phyloP scores from a whole-genome alignment of 2,888 invertebrate species.

The Phlogophora meticulosa region DNA sequence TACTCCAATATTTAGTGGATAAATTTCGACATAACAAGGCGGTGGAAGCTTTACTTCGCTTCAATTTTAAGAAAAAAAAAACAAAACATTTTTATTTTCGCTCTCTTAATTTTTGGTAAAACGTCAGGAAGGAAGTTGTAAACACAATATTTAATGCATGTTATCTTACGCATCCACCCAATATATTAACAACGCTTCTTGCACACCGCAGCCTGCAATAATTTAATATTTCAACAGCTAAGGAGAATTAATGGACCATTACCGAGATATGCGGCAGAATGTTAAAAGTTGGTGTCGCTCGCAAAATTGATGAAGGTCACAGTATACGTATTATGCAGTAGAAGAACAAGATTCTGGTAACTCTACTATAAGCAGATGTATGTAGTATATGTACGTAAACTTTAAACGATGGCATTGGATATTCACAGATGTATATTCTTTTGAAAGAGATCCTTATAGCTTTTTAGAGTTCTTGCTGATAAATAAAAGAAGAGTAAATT shows the following conservation, averaged over 20 bases:
- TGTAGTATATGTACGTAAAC: too few species aligned
- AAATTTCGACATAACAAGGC: too few species aligned
- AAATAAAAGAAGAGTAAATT: too few species aligned
- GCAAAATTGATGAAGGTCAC: constrained; percentile 36
- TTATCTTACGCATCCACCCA: constrained; percentile 20
- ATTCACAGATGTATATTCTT: too few species aligned
- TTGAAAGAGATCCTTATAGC: too few species aligned
- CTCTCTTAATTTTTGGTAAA: background rate
- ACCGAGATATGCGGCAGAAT: constrained; percentile 21
- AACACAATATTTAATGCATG: background rate
- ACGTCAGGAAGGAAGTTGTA: background rate
- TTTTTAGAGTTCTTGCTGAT: too few species aligned
- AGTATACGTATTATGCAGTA: background rate
- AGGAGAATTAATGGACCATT: constrained; percentile 51
- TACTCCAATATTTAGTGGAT: too few species aligned
- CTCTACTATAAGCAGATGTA: too few species aligned
- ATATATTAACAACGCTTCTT: constrained; percentile 14
- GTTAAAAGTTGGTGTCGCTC: constrained; percentile 43
- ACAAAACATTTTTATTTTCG: background rate
- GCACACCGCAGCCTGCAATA: constrained; percentile 13
- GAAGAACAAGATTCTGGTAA: too few species aligned
- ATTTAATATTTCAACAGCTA: constrained; percentile 49
- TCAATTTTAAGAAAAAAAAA: background rate
- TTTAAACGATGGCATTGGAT: too few species aligned
- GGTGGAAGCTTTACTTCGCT: background rate